These are phyloP conservation scores for Druon quercuslanigerum DNA, from an alignment of 1,140 invertebrate species.

Conservation along the genomic window DNA sequence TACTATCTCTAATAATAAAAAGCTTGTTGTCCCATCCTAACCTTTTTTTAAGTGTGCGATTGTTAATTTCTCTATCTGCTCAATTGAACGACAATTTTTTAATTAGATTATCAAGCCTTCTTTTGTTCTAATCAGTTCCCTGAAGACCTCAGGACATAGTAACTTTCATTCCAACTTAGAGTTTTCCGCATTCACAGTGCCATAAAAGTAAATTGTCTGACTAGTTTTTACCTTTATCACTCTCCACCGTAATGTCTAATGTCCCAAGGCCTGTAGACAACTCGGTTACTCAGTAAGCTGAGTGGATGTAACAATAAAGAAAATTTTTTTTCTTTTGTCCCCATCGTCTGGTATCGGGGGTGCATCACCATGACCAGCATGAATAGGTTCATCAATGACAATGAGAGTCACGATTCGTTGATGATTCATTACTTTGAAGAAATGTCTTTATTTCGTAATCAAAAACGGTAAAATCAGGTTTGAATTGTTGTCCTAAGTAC, in stretches of 20 bases:
- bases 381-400: not conserved
- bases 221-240: constrained; percentile 39
- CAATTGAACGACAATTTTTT: too few relatives aligned
- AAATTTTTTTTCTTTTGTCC: constrained; percentile 33
- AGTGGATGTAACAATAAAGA: constrained; percentile 15
- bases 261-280: constrained; percentile 36
- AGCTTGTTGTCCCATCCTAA: too few relatives aligned
- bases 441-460: not conserved
- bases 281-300: constrained; percentile 3
- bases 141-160: constrained; percentile 32
- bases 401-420: not conserved
- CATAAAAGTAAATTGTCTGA: constrained; percentile 48
- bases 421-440: not conserved
- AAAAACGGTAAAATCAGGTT: too few relatives aligned
- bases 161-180: constrained; percentile 40
- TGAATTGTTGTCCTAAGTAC: not conserved
- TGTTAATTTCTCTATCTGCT: too few relatives aligned
- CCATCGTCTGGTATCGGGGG: constrained; percentile 21
- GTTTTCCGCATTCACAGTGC: constrained; percentile 48
- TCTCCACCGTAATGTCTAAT: constrained; percentile 40
- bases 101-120: constrained; percentile 28
- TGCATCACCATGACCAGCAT: constrained; percentile 33
- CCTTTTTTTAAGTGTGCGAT: too few relatives aligned
- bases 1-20: too few relatives aligned
- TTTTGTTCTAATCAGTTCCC: constrained; percentile 33